Evolutionary conservation across 2,888 invertebrate species (phyloP), one percentile per base, ranked within the genome.

Genomic region (Ptycholaimellus sp.): DNA sequence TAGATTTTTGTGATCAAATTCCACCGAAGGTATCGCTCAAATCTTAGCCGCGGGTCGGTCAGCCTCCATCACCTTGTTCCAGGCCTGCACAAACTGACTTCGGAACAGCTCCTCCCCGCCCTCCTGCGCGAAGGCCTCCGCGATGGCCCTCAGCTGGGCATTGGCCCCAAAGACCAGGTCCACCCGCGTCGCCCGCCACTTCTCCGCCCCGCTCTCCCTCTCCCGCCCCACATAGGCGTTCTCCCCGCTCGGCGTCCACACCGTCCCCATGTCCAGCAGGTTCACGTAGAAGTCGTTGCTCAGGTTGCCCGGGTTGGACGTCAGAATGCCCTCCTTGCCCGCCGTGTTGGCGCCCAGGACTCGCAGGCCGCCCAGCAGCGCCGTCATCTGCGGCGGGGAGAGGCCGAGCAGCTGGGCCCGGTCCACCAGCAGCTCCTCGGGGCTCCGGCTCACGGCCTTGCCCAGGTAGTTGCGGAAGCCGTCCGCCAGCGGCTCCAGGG

Each of bases 351-450:
- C 36, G 16, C 36, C 36, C 11, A 36, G 36, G 13, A 36, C 36
- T 9, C 36, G 36, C 36, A 36, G 36, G 13, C 36, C 36, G 36
- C 36, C 36, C 11, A 36, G 9, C 37, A 36, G 36, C 37, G 16
- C 36, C 37, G 36, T 36, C n/a, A 38, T 36, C 18, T 36, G 37
- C 36, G 36, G 36, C 37, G 37, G 37, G 36, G 14, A 13, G 11
- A 36, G 38, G 37, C 14, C 19, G 38, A 36, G 36, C 36, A 36
- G 36, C 37, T 36, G 16, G 11, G 36, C 36, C 37, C 19, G n/a
- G 38, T 36, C 36, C 13, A 36, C 9, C 36, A 36, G 36, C 36
- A 36, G 36, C 14, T 36, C 36, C 38, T 36, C 36, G 37, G 37
- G 11, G 14, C 16, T n/a, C 13, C 9, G 11, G 13, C 9, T 17